Conservation (phyloP, 2,888 invertebrate genomes). For the Acanthosepion pharaonis region DNA sequence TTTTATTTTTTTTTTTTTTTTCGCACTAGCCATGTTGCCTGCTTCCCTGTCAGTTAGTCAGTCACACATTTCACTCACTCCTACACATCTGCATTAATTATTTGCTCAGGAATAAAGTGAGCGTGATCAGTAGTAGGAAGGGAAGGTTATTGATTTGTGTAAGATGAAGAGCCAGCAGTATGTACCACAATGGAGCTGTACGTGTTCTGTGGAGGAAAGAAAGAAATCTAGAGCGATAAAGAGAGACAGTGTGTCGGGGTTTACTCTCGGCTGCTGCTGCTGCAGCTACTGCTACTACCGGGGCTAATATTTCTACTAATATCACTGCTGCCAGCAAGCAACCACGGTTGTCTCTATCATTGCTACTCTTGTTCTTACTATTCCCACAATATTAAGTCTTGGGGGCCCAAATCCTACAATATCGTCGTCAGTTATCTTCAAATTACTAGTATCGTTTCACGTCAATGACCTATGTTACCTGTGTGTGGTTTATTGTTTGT, state of each 20-base stretch:
- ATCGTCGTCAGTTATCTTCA: not conserved
- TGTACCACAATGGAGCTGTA: not conserved
- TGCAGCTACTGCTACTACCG: not conserved
- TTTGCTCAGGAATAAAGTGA: not conserved
- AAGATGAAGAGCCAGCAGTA: not conserved
- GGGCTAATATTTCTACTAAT: slow-evolving; percentile 33
- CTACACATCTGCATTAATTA: slow-evolving; percentile 33
- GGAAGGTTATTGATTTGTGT: not conserved
- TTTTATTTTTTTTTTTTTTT: too few species aligned
- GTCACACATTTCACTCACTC: not conserved
- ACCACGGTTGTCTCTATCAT: not conserved
- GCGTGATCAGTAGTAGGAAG: not conserved
- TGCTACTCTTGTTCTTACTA: not conserved
- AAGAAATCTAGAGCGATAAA: too few species aligned
- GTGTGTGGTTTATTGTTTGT: not conserved
- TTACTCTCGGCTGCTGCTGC: not conserved
- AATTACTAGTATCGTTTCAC: not conserved
- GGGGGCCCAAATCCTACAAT: not conserved
- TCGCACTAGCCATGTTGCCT: too few species aligned
- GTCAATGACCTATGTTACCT: not conserved
- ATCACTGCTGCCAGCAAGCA: not conserved
- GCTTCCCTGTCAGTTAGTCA: not conserved
- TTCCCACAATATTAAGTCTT: not conserved
- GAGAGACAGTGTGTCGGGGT: not conserved
- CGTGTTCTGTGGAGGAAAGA: not conserved